Evolutionary conservation across 1,140 invertebrate species (phyloP), one percentile per base, ranked within the genome.

Genomic region (Oppia nitens): DNA sequence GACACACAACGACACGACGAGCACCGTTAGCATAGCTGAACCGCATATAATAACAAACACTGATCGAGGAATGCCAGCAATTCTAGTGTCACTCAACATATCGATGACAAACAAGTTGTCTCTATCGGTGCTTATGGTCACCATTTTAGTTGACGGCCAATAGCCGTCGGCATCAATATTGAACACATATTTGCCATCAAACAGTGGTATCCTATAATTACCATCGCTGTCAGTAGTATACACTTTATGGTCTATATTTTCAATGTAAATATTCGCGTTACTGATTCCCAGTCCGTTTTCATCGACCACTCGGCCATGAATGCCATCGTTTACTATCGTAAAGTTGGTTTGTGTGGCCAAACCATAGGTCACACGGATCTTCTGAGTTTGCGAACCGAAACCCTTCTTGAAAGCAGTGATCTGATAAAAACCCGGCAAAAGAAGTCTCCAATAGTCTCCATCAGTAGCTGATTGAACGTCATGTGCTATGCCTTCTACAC

Each of bases 361-460:
- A 40, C 32, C 32, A 40, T 6, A 17, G 6, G 32, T 40, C 17
- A 57, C 24, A 12, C 9, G 23, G 6, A 60, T 52, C 25, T 3
- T 63, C 1, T 25, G 4, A 14, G 20, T 49, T 28, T 6, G 20
- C 3, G 29, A 4, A 17, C 26, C 11, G 28, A 64, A 64, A 69
- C 68, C 67, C 26, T 55, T 55, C 17, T 66, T 64, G 4, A 64
- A 74, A 0, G 81, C 83, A 3, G 82, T 88, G 25, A 98, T 70
- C 62, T 82, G 83, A 68, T 98, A 96, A 21, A 71, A 78, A 12
- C 94, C 94, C 0, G 94, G 92, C 9, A 81, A 66, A 0, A 98
- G 70, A 23, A 98, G 70, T 62, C 93, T 76, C 85, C 87, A 98
- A 71, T 89, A 98, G 74, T 98, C 94, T 0, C 95, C 95, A 61